Evolutionary conservation across 2,888 invertebrate species (phyloP).

Genomic region (Nasonovia ribisnigri): DNA sequence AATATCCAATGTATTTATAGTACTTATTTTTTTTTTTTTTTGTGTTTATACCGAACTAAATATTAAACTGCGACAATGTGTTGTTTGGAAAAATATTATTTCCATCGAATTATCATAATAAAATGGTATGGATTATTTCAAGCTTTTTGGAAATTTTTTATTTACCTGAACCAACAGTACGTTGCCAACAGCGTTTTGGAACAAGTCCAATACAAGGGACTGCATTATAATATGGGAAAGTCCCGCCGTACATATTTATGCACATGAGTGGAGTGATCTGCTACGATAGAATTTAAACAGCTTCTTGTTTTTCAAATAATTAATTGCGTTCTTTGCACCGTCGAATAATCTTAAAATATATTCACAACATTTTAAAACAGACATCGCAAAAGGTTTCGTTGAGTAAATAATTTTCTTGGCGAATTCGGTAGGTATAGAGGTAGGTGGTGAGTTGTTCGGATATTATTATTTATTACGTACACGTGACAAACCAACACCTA

Average conservation of each 20-base stretch:
- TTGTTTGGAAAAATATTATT: background rate
- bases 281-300: background rate
- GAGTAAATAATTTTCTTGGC: background rate
- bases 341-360: background rate
- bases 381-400: background rate
- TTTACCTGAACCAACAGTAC: slow-evolving; percentile 22
- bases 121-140: background rate
- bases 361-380: background rate
- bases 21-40: background rate
- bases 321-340: background rate
- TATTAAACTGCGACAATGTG: background rate
- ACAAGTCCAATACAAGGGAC: background rate
- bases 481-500: background rate
- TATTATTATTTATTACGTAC: background rate
- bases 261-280: background rate
- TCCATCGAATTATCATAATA: background rate
- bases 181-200: slow-evolving; percentile 31
- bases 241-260: background rate
- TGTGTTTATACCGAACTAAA: background rate
- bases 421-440: background rate
- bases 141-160: background rate
- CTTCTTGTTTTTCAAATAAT: slow-evolving; percentile 6
- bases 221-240: background rate
- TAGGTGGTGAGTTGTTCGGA: background rate
- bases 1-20: background rate